phyloP scores from a whole-genome alignment of 1,140 invertebrate species.

The Eriosoma lanigerum region DNA sequence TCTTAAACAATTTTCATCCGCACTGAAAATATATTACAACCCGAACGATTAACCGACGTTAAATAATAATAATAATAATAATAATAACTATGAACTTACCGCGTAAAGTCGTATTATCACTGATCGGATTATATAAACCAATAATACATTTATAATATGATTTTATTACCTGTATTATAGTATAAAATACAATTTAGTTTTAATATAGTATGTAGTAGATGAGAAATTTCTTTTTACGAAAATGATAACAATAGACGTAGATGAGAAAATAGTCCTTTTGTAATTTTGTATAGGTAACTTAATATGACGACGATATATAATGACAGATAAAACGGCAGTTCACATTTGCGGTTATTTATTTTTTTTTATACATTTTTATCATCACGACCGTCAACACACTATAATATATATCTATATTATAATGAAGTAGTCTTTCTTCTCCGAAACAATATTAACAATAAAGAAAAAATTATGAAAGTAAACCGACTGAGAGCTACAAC shows the following conservation, averaged over 20 bases:
- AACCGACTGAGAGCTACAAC: conserved; percentile 29
- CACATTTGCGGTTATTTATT: conserved; percentile 7
- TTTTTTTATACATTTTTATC: conserved; percentile 29
- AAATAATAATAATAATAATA: background rate
- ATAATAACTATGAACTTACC: background rate
- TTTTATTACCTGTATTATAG: background rate
- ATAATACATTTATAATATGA: background rate
- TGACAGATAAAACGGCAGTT: conserved; percentile 28
- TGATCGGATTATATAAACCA: background rate
- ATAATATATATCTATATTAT: background rate
- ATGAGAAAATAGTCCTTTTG: conserved; percentile 29
- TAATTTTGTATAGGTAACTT: background rate
- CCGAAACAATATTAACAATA: conserved; percentile 39
- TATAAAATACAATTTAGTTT: background rate
- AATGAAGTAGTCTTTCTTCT: conserved; percentile 31
- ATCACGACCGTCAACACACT: background rate
- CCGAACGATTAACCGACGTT: background rate
- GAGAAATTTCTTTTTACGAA: background rate
- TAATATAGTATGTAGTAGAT: background rate
- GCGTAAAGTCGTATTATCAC: conserved; percentile 9
- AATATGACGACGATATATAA: conserved; percentile 17
- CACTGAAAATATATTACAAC: background rate
- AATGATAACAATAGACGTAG: background rate
- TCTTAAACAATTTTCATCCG: conserved; percentile 2
- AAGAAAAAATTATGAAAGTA: conserved; percentile 41